A percentile compares a stretch with the other conserved stretches of the same genome.
Conservation (phyloP, 2,888 invertebrate genomes). For the Anthoptus insignis region DNA sequence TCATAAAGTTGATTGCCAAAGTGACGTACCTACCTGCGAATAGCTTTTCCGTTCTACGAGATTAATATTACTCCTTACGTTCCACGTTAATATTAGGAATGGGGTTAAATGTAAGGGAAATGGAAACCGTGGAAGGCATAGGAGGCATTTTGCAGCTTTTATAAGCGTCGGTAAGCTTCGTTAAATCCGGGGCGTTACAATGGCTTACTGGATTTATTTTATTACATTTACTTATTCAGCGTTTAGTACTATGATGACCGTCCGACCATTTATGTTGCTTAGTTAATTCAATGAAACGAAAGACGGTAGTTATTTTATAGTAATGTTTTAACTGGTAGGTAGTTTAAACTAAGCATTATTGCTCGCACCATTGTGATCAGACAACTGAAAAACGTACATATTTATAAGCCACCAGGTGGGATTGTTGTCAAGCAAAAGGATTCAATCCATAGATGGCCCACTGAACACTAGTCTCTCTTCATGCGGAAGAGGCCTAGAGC, state of each 20-base stretch:
- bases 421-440: too few species aligned
- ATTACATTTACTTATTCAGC: constrained; percentile 77
- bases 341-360: background rate
- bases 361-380: too few species aligned
- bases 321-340: background rate
- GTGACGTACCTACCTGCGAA: background rate
- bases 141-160: constrained; percentile 65
- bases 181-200: constrained; percentile 68
- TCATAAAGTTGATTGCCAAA: constrained; percentile 4
- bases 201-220: constrained; percentile 77
- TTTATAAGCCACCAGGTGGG: too few species aligned
- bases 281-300: constrained; percentile 65
- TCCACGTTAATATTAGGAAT: constrained; percentile 43
- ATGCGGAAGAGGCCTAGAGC: too few species aligned
- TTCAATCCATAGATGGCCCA: too few species aligned
- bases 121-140: constrained; percentile 55
- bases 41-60: constrained; percentile 3
- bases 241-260: constrained; percentile 65
- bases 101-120: constrained; percentile 43
- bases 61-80: constrained; percentile 42
- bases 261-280: constrained; percentile 63
- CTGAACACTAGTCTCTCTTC: too few species aligned
- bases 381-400: too few species aligned
- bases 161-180: constrained; percentile 70
- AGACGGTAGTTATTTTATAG: background rate